These are phyloP conservation scores for Agrochola lota DNA, from an alignment of 2,888 invertebrate genomes.

Conservation along the genomic window DNA sequence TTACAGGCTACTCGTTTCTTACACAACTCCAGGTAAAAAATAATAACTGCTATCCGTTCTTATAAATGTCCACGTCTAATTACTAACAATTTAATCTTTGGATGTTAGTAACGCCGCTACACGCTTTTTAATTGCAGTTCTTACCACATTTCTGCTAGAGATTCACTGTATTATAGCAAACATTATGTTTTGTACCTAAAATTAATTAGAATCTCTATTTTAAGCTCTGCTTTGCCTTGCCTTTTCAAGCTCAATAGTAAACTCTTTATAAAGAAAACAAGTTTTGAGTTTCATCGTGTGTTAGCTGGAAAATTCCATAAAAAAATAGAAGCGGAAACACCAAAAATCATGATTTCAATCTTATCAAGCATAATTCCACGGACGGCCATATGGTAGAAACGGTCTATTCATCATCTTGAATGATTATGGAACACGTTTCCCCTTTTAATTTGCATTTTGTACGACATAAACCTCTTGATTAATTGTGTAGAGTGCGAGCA, in stretches of 20 bases:
- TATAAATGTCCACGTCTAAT: constrained; percentile 67
- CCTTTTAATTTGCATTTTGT: constrained; percentile 75
- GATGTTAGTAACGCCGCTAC: constrained; percentile 43
- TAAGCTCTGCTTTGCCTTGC: too few relatives aligned
- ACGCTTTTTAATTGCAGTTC: constrained; percentile 43
- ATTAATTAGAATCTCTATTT: background rate
- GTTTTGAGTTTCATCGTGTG: background rate
- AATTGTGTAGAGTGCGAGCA: constrained; percentile 72
- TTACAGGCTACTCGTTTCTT: constrained; percentile 45
- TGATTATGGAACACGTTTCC: constrained; percentile 73
- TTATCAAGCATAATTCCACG: constrained; percentile 45
- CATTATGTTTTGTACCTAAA: background rate
- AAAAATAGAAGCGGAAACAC: constrained; percentile 32
- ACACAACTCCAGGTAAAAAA: constrained; percentile 57
- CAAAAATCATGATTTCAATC: constrained; percentile 55
- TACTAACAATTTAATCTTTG: constrained; percentile 62
- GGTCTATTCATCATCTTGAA: constrained; percentile 77
- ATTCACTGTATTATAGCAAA: background rate
- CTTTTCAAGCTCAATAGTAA: background rate
- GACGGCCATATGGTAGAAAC: constrained; percentile 44
- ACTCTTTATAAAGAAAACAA: background rate
- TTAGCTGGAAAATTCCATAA: constrained; percentile 29
- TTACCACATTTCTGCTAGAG: constrained; percentile 6
- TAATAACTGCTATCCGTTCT: constrained; percentile 70
- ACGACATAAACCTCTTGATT: constrained; percentile 74